These are phyloP conservation scores for Pangasius larnaudii DNA, from an alignment of 2,797 vertebrate genomes.

Conservation along the genomic window DNA sequence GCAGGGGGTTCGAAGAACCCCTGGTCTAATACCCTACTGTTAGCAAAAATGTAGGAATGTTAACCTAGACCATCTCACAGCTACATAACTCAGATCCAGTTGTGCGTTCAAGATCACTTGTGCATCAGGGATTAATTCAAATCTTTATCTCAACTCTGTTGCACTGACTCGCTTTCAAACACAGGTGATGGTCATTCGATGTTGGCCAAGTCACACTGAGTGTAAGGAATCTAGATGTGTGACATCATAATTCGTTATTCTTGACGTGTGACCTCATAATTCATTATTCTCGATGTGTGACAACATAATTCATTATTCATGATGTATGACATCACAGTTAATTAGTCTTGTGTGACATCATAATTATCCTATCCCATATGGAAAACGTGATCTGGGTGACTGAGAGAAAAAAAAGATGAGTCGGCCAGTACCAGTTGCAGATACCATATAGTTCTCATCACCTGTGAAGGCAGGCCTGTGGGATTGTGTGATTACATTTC, in stretches of 20 bases:
- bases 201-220: neutral
- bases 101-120: neutral
- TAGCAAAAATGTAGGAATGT: neutral
- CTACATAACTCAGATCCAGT: neutral
- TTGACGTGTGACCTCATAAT: neutral
- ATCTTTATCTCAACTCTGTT: neutral
- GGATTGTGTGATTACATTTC: neutral
- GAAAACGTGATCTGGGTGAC: neutral
- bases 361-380: neutral
- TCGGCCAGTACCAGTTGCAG: neutral
- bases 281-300: neutral
- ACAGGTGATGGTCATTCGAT: neutral
- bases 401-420: neutral
- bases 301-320: neutral
- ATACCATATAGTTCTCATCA: neutral
- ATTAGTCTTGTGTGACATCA: neutral
- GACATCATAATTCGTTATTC: neutral
- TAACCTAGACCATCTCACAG: neutral
- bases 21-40: neutral
- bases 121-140: neutral
- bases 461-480: neutral
- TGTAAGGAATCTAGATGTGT: neutral
- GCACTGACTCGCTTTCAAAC: neutral
- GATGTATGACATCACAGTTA: neutral
- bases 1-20: neutral